Percentiles rank a stretch among this genome's conserved stretches.
phyloP scores from a whole-genome alignment of 2,113 vertebrate genomes.

The Boleophthalmus pectinirostris region DNA sequence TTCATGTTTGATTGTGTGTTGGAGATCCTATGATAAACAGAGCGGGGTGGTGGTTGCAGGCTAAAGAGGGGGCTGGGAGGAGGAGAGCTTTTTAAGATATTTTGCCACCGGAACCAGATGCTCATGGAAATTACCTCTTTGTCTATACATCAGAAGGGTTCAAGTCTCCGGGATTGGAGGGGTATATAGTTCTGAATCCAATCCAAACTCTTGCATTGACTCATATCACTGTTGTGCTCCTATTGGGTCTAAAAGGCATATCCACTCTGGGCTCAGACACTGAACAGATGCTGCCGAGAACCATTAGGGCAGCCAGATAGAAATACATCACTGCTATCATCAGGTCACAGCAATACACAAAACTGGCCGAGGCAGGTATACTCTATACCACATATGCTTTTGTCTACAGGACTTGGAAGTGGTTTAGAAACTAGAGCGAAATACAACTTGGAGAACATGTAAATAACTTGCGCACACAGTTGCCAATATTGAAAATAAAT shows the following conservation, averaged over 20 bases:
- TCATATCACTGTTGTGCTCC: constrained; percentile 52
- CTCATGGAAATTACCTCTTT: constrained; percentile 76
- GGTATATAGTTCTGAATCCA: constrained; percentile 67
- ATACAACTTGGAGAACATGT: constrained; percentile 12
- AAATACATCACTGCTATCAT: constrained; percentile 46
- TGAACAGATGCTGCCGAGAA: constrained; percentile 73
- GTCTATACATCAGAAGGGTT: constrained; percentile 69
- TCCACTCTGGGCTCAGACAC: constrained; percentile 59
- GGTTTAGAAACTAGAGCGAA: constrained; percentile 14
- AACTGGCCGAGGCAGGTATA: constrained; percentile 56
- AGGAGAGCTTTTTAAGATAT: constrained; percentile 43
- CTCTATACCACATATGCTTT: constrained; percentile 43
- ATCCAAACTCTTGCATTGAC: constrained; percentile 40
- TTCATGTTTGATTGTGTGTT: constrained; percentile 84
- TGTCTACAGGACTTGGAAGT: constrained; percentile 44
- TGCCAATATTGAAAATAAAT: background rate
- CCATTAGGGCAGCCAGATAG: constrained; percentile 47
- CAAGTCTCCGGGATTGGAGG: constrained; percentile 71
- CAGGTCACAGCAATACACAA: constrained; percentile 26
- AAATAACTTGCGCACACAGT: background rate
- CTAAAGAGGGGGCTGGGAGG: constrained; percentile 33
- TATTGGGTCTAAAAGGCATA: constrained; percentile 51
- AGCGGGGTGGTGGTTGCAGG: constrained; percentile 69
- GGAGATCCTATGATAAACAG: constrained; percentile 84
- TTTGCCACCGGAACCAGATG: constrained; percentile 77